Percentiles rank a stretch among this genome's conserved stretches.
These are phyloP conservation scores for Leptothorax acervorum DNA, from an alignment of 2,888 invertebrate species.

Conservation along the genomic window DNA sequence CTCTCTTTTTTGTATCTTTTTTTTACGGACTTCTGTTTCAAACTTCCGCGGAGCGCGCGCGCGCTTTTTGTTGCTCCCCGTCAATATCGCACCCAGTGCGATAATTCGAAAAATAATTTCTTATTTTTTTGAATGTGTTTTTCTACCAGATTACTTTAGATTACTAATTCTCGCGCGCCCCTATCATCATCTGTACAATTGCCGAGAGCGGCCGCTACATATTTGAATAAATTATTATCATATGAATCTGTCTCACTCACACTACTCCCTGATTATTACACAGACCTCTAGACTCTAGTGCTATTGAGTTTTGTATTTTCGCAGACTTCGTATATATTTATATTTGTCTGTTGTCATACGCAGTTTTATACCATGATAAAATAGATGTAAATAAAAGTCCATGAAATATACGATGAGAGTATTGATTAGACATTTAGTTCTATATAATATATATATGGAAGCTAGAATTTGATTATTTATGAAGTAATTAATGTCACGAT, in stretches of 20 bases:
- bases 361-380: slow-evolving; percentile 67
- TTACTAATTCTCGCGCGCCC: no score
- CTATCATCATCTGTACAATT: no score
- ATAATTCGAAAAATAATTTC: no score
- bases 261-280: slow-evolving; percentile 45
- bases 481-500: not conserved
- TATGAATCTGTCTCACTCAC: slow-evolving; percentile 69
- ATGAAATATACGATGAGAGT: slow-evolving; percentile 49
- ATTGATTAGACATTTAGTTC: slow-evolving; percentile 33
- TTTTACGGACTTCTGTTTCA: no score
- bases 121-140: no score
- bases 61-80: no score
- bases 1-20: not conserved
- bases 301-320: slow-evolving; percentile 52
- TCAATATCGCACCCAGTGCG: not conserved
- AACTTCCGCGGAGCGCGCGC: no score
- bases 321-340: slow-evolving; percentile 61
- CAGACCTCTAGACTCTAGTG: slow-evolving; percentile 22
- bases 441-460: not conserved
- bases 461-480: not conserved
- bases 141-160: no score
- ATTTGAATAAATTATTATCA: slow-evolving; percentile 82
- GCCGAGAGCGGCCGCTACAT: no score
- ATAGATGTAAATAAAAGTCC: slow-evolving; percentile 68
- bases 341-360: slow-evolving; percentile 59